phyloP scores from a whole-genome alignment of 2,113 vertebrate species.

The Saguinus imperator region DNA sequence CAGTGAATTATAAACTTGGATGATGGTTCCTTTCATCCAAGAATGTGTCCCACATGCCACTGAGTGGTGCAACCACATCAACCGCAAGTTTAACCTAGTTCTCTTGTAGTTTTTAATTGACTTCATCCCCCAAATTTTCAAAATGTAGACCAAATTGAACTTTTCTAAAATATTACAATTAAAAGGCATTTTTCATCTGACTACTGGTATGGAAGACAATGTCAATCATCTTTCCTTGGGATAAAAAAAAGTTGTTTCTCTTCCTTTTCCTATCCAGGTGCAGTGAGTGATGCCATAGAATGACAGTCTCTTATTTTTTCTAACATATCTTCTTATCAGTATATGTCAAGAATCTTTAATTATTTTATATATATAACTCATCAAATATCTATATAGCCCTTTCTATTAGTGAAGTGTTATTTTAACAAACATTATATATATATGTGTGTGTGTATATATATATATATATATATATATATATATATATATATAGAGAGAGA shows the following conservation, averaged over 20 bases:
- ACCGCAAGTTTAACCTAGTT: slow-evolving; percentile 62
- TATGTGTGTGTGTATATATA: too few species aligned
- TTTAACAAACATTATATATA: neutral
- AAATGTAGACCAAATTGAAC: slow-evolving; percentile 61
- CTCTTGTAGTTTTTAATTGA: slow-evolving; percentile 70
- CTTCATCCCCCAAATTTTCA: slow-evolving; percentile 41
- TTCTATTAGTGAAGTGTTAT: neutral
- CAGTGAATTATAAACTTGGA: slow-evolving; percentile 53
- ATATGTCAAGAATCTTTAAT: neutral
- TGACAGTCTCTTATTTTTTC: neutral
- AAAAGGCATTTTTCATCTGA: slow-evolving; percentile 57
- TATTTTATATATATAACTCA: neutral
- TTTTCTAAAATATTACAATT: slow-evolving; percentile 62
- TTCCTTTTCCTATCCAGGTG: neutral
- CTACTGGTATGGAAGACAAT: neutral
- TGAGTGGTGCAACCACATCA: slow-evolving; percentile 40
- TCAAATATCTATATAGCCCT: neutral
- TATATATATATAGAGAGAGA: too few species aligned
- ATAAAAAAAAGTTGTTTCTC: neutral
- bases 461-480: too few species aligned
- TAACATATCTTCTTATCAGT: neutral
- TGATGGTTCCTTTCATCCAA: slow-evolving; percentile 58
- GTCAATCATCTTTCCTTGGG: slow-evolving; percentile 17
- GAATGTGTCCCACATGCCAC: slow-evolving; percentile 59
- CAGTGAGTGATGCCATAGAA: neutral